These are phyloP conservation scores for Psococerastis gibbosa DNA, from an alignment of 2,888 invertebrate species.

Conservation along the genomic window DNA sequence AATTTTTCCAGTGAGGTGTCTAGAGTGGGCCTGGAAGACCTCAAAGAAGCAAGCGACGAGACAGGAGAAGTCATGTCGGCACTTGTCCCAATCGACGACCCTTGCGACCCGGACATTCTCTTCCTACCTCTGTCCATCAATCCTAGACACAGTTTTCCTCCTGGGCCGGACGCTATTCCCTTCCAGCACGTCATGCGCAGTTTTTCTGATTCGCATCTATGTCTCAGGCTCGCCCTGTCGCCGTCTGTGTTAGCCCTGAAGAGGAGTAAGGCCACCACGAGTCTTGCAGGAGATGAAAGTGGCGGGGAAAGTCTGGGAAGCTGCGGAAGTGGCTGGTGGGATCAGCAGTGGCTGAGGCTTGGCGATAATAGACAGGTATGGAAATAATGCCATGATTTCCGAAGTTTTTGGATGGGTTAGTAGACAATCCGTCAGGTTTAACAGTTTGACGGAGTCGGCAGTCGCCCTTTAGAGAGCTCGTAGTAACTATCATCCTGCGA, in stretches of 20 bases:
- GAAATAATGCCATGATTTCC: too few species aligned
- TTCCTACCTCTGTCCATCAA: constrained; percentile 39
- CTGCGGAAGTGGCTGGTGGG: constrained; percentile 39
- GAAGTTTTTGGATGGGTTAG: too few species aligned
- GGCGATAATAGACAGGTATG: constrained; percentile 49
- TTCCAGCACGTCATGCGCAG: constrained; percentile 56
- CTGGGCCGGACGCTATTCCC: constrained; percentile 44
- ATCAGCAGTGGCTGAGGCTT: constrained; percentile 54
- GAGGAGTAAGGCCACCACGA: constrained; percentile 33
- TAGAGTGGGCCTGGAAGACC: constrained; percentile 42
- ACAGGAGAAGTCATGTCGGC: constrained; percentile 35
- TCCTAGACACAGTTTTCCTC: constrained; percentile 53
- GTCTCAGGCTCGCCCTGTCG: constrained; percentile 40
- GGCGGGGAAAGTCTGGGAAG: constrained; percentile 37
- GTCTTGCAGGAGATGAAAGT: constrained; percentile 25
- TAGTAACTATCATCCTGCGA: too few species aligned
- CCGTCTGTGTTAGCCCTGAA: constrained; percentile 30
- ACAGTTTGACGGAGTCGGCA: too few species aligned
- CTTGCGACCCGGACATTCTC: constrained; percentile 39
- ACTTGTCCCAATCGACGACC: constrained; percentile 35
- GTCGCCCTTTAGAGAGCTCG: too few species aligned
- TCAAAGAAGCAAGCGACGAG: constrained; percentile 55
- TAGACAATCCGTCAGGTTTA: too few species aligned
- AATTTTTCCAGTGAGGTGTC: constrained; percentile 20
- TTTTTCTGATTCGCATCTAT: constrained; percentile 55